Percentiles rank a stretch among this genome's conserved stretches.
Conservation (phyloP, 2,113 vertebrate genomes). For the Chamaea fasciata region DNA sequence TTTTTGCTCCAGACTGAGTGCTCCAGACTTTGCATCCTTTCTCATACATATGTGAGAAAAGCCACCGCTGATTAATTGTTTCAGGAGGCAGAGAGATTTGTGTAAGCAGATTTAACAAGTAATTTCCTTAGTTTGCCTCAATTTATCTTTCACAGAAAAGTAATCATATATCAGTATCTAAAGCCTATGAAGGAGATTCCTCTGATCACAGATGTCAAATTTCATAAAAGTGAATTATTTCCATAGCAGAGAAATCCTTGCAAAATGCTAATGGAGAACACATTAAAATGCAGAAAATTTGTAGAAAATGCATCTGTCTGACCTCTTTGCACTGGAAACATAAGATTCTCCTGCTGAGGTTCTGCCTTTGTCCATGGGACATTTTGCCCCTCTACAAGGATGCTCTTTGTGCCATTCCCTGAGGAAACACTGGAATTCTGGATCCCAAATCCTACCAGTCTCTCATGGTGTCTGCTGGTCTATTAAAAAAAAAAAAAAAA, state of each 20-base stretch:
- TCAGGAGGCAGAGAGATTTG: background rate
- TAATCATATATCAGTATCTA: background rate
- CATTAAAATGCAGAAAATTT: background rate
- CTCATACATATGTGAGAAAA: background rate
- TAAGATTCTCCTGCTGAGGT: background rate
- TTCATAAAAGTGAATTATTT: background rate
- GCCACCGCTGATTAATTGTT: background rate
- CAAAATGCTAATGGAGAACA: background rate
- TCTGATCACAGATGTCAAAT: background rate
- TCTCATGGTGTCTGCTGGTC: background rate
- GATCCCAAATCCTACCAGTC: background rate
- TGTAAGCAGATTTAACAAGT: background rate
- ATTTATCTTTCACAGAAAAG: background rate
- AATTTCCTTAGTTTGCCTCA: background rate
- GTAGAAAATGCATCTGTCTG: background rate
- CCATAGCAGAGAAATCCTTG: background rate
- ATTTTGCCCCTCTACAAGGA: background rate
- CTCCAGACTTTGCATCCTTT: background rate
- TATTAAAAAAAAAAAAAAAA: too few relatives aligned
- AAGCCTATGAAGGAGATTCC: background rate
- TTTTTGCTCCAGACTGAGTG: background rate
- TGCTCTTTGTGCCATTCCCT: background rate
- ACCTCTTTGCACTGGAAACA: background rate
- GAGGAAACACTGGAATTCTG: background rate
- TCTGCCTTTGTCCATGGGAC: background rate